A percentile compares a stretch with the other conserved stretches of the same genome.
Conservation (phyloP, 2,797 vertebrate species). For the Gambusia yucatana region DNA sequence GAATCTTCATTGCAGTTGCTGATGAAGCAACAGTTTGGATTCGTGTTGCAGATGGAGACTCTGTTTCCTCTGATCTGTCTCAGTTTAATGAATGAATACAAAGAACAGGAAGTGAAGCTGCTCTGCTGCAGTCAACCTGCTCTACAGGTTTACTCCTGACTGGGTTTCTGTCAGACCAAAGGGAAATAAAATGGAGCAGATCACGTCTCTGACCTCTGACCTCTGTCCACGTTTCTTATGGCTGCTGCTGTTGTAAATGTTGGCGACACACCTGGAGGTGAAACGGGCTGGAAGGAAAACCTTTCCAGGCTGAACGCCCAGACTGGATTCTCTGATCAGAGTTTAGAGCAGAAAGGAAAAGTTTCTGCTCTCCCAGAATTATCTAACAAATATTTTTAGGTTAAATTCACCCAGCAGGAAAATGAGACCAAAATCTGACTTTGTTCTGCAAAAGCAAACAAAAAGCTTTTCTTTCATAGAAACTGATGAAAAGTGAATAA, state of each 20-base stretch:
- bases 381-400: background rate
- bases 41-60: background rate
- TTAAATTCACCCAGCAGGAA: too few species aligned
- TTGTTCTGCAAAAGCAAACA: background rate
- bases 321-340: too few species aligned
- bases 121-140: background rate
- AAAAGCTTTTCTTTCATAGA: background rate
- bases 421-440: too few species aligned
- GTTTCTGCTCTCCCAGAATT: background rate
- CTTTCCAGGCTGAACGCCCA: background rate
- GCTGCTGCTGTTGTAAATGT: too few species aligned
- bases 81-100: background rate
- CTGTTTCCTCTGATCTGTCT: background rate
- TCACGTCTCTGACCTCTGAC: background rate
- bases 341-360: background rate
- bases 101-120: background rate
- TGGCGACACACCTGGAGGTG: background rate
- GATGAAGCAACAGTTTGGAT: background rate
- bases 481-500: background rate
- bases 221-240: background rate
- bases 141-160: background rate
- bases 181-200: background rate
- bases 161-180: background rate
- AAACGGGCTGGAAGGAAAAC: background rate
- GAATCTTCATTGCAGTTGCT: background rate